Conservation (phyloP, 2,888 invertebrate genomes). For the Agrotis clavis region DNA sequence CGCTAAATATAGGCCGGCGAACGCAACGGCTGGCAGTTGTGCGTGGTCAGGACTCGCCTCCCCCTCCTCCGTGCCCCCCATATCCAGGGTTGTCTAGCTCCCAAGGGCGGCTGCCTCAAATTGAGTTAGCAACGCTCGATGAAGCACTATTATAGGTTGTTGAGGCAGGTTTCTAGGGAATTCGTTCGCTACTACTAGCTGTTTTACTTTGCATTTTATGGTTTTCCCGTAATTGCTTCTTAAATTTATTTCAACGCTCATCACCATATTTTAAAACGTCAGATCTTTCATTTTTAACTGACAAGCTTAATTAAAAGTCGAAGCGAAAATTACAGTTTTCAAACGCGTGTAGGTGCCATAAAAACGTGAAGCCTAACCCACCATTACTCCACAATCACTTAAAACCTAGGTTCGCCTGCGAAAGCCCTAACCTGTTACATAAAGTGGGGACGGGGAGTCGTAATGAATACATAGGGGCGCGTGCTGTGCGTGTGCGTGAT, state of each 20-base stretch:
- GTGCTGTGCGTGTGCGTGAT: conserved; percentile 71
- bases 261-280: not conserved
- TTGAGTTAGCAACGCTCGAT: conserved; percentile 63
- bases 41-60: conserved; percentile 86
- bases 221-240: not conserved
- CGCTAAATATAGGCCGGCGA: conserved; percentile 87
- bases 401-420: conserved; percentile 56
- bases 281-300: too few species aligned
- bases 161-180: conserved; percentile 52
- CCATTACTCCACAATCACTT: conserved; percentile 46
- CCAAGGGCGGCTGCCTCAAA: conserved; percentile 72
- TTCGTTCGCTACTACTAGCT: conserved; percentile 17
- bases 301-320: not conserved
- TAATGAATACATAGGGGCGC: conserved; percentile 77
- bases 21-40: conserved; percentile 81
- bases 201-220: conserved; percentile 12
- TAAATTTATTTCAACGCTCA: not conserved
- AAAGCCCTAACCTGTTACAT: conserved; percentile 77
- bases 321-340: not conserved
- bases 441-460: conserved; percentile 74
- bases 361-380: conserved; percentile 31
- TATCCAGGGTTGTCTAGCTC: conserved; percentile 74
- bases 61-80: conserved; percentile 69
- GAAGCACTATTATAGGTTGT: conserved; percentile 46
- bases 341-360: conserved; percentile 20